Evolutionary conservation across 2,113 vertebrate species (phyloP).

Genomic region (Machaerirhynchus nigripectus): DNA sequence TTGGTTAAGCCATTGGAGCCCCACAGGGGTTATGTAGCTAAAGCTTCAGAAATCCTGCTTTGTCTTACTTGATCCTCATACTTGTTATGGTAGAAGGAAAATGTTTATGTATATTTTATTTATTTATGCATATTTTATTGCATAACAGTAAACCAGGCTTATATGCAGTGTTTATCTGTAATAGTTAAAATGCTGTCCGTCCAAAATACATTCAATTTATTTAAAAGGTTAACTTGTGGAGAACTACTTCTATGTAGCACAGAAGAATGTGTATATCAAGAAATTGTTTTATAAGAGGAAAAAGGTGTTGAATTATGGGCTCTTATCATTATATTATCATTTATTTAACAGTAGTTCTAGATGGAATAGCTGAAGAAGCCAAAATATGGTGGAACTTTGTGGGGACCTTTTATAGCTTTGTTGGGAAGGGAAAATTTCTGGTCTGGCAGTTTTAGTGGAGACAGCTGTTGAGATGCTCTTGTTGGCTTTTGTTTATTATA

Average conservation of each 20-base stretch:
- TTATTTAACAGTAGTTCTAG: background rate
- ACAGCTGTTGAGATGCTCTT: background rate
- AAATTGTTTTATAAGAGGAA: background rate
- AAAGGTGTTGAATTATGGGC: background rate
- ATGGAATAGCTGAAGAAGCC: background rate
- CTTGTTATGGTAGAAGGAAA: background rate
- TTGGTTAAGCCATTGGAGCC: background rate
- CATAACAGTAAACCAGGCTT: slow-evolving; percentile 27
- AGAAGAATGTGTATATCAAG: background rate
- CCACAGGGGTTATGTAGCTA: background rate
- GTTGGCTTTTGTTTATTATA: background rate
- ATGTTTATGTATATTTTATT: background rate
- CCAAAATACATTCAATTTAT: background rate
- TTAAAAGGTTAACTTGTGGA: background rate
- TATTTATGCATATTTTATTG: background rate
- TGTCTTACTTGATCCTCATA: slow-evolving; percentile 11
- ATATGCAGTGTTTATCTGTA: background rate
- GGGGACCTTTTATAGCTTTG: background rate
- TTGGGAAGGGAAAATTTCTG: background rate
- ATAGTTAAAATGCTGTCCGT: background rate
- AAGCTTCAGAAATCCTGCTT: slow-evolving; percentile 38
- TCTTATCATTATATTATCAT: background rate
- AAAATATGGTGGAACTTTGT: background rate
- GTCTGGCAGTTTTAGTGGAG: background rate
- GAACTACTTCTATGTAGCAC: background rate